A percentile compares a stretch with the other conserved stretches of the same genome.
phyloP scores from a whole-genome alignment of 64 coral and sea anemone species.

The Montipora cactus region DNA sequence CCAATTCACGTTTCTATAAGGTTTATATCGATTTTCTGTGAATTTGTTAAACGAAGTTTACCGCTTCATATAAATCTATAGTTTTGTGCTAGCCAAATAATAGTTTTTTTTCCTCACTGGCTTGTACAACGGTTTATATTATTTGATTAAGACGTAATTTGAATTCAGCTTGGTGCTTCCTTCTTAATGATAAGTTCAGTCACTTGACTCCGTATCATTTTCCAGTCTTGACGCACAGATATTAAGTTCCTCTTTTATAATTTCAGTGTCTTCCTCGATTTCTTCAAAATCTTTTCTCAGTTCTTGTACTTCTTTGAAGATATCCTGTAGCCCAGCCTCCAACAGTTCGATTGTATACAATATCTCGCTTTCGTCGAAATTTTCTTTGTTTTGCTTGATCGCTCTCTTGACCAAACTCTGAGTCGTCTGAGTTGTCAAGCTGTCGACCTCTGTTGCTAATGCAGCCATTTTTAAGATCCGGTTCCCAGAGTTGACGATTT shows the following conservation, averaged over 20 bases:
- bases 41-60: too few relatives aligned
- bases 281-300: background rate
- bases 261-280: constrained; percentile 14
- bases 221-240: background rate
- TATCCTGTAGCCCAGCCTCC: background rate
- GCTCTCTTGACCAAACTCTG: background rate
- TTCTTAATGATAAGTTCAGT: background rate
- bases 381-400: background rate
- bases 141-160: background rate
- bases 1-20: background rate
- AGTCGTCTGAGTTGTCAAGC: background rate
- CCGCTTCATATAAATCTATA: too few relatives aligned
- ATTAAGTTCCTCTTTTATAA: background rate
- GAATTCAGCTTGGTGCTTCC: background rate
- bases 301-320: background rate
- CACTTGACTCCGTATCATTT: background rate
- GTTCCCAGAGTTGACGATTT: background rate
- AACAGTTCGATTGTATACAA: constrained; percentile 22
- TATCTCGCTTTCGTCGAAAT: constrained; percentile 25
- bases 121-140: too few relatives aligned
- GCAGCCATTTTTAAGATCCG: background rate
- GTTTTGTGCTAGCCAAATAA: too few relatives aligned
- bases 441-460: background rate
- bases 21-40: background rate
- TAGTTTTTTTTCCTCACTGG: too few relatives aligned